Evolutionary conservation across 2,888 invertebrate genomes (phyloP).

Genomic region (Cheilosia soror): DNA sequence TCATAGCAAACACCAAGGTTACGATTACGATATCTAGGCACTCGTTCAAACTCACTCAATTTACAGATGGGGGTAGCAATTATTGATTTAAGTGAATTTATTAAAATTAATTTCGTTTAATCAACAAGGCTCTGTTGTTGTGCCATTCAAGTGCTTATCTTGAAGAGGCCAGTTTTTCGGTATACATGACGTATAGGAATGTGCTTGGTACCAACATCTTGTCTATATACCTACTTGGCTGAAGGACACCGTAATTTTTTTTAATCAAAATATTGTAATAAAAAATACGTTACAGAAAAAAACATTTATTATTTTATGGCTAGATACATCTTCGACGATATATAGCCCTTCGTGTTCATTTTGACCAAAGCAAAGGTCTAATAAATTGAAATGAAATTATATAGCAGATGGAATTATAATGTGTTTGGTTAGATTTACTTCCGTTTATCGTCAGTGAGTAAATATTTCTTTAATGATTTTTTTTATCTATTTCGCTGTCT

Average conservation of each 20-base stretch:
- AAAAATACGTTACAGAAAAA: too few species aligned
- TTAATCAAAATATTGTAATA: constrained; percentile 7
- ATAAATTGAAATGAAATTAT: too few species aligned
- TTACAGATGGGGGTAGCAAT: neutral
- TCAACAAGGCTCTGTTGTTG: neutral
- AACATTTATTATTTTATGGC: too few species aligned
- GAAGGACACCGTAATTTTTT: constrained; percentile 13
- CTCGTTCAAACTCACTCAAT: neutral
- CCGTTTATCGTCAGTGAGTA: too few species aligned
- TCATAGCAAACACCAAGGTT: constrained; percentile 12
- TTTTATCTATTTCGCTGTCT: too few species aligned
- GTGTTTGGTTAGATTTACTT: too few species aligned
- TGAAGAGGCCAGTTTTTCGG: neutral
- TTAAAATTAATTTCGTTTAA: constrained; percentile 18
- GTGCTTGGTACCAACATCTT: constrained; percentile 4
- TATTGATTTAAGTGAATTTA: constrained; percentile 26
- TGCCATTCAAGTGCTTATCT: constrained; percentile 10
- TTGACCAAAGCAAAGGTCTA: too few species aligned
- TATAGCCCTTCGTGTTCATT: too few species aligned
- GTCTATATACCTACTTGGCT: neutral
- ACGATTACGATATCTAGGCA: neutral
- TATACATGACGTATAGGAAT: constrained; percentile 1
- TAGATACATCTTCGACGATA: too few species aligned
- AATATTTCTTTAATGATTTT: too few species aligned
- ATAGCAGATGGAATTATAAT: too few species aligned